Conservation (phyloP, 2,797 vertebrate genomes). For the Clarias platycephalus region DNA sequence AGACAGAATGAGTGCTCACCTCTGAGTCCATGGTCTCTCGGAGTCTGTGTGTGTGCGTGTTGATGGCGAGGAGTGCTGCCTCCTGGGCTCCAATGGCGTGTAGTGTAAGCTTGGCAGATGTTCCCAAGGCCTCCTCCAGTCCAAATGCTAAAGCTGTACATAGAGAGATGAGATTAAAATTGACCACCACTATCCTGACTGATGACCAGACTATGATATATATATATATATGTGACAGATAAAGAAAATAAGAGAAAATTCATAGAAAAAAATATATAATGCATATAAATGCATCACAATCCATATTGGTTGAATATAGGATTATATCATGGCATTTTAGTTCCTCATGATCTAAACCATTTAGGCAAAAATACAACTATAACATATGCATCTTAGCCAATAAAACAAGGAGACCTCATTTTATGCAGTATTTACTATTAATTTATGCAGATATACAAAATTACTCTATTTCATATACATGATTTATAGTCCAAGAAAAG, state of each 20-base stretch:
- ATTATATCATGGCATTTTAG: background rate
- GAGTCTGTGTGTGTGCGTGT: conserved; percentile 78
- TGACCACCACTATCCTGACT: background rate
- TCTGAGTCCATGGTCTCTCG: conserved; percentile 92
- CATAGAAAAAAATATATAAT: background rate
- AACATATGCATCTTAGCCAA: background rate
- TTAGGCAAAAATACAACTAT: background rate
- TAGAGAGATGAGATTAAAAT: background rate
- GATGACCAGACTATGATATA: background rate
- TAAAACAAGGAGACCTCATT: background rate
- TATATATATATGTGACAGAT: too few relatives aligned
- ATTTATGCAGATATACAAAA: background rate
- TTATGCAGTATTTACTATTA: background rate
- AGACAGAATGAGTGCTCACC: conserved; percentile 66
- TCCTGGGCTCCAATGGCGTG: conserved; percentile 90
- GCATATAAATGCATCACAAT: background rate
- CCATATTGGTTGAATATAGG: background rate
- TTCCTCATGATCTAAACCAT: background rate
- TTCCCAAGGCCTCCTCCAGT: conserved; percentile 81
- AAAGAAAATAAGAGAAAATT: background rate
- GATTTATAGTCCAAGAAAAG: background rate
- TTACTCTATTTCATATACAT: background rate
- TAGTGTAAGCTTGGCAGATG: conserved; percentile 79
- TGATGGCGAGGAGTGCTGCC: conserved; percentile 83
- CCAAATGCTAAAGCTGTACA: conserved; percentile 76